phyloP scores from a whole-genome alignment of 2,797 vertebrate genomes.

The Anguilla anguilla region DNA sequence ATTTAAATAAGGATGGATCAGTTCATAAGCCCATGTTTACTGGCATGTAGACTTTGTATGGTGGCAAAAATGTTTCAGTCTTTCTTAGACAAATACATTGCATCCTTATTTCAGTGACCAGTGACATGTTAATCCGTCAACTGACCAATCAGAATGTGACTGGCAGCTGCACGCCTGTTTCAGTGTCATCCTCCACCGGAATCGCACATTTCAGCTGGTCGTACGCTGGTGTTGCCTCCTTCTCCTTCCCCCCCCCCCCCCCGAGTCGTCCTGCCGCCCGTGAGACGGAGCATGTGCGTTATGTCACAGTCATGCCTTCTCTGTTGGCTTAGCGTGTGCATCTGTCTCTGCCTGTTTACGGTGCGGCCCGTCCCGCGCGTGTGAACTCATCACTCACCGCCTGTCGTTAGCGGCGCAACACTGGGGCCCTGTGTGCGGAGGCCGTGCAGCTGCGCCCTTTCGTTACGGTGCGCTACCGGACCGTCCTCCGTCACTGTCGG shows the following conservation, averaged over 20 bases:
- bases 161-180: background rate
- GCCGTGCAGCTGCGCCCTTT: conserved; percentile 24
- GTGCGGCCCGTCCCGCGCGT: background rate
- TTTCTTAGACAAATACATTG: background rate
- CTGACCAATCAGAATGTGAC: background rate
- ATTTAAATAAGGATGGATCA: background rate
- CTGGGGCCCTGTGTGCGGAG: conserved; percentile 32
- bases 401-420: background rate
- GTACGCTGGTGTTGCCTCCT: background rate
- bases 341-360: conserved; percentile 28
- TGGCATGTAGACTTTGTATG: background rate
- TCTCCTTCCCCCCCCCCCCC: background rate
- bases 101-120: background rate
- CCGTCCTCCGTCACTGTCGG: conserved; percentile 30
- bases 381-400: background rate
- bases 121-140: background rate
- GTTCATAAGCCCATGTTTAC: background rate
- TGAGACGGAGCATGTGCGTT: conserved; percentile 6
- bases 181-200: background rate
- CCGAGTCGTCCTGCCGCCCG: background rate
- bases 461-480: conserved; percentile 20
- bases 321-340: conserved; percentile 21
- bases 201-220: background rate
- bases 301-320: background rate
- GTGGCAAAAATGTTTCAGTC: background rate